Conservation (phyloP, 2,888 invertebrate genomes). For the Caenorhabditis imperialis region DNA sequence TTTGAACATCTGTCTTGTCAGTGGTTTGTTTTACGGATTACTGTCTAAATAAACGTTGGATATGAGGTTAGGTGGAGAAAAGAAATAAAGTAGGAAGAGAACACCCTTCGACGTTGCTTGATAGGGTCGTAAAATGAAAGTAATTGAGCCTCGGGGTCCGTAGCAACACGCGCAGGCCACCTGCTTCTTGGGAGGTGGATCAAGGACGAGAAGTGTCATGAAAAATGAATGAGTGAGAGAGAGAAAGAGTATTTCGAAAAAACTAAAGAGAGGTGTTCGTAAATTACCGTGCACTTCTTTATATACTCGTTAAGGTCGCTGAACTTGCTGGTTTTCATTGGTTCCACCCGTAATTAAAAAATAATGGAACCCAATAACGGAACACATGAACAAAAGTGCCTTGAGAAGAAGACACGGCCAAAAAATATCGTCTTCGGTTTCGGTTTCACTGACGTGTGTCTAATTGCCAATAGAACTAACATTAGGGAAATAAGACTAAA, state of each 20-base stretch:
- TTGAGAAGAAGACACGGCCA: too few relatives aligned
- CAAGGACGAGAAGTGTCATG: slow-evolving; percentile 28
- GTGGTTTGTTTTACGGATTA: slow-evolving; percentile 25
- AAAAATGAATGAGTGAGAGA: too few relatives aligned
- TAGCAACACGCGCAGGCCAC: slow-evolving; percentile 21
- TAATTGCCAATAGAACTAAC: slow-evolving; percentile 22
- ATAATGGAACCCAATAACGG: too few relatives aligned
- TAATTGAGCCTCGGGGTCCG: slow-evolving; percentile 34
- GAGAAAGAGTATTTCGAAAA: too few relatives aligned
- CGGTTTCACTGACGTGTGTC: slow-evolving; percentile 29
- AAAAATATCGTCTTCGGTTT: slow-evolving; percentile 30
- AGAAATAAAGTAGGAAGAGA: slow-evolving; percentile 8
- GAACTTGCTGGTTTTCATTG: too few relatives aligned
- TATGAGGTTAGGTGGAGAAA: background rate
- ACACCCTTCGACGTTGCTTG: slow-evolving; percentile 20
- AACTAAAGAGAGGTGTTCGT: too few relatives aligned
- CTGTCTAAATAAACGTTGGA: background rate
- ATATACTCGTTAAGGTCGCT: too few relatives aligned
- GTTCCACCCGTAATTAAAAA: too few relatives aligned
- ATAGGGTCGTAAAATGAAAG: slow-evolving; percentile 36
- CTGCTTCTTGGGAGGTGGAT: slow-evolving; percentile 27
- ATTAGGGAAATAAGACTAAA: slow-evolving; percentile 1
- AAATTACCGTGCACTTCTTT: too few relatives aligned
- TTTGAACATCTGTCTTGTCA: slow-evolving; percentile 29
- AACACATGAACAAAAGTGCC: too few relatives aligned